These are phyloP conservation scores for Clanis bilineata DNA, from an alignment of 2,888 invertebrate species.

Conservation along the genomic window DNA sequence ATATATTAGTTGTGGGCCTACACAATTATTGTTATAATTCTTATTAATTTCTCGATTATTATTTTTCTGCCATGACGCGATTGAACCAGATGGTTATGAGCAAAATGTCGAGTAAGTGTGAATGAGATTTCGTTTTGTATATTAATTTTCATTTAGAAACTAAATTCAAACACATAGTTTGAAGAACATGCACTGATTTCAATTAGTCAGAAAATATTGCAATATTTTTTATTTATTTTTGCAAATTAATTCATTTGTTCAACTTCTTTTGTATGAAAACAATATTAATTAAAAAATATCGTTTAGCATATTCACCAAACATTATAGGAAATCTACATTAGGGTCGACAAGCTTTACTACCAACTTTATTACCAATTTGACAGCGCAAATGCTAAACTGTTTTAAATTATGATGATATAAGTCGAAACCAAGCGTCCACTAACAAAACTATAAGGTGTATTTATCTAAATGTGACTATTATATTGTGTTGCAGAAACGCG, in stretches of 20 bases:
- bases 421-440: neutral
- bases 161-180: neutral
- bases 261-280: too few relatives aligned
- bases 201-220: neutral
- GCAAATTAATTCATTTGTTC: too few relatives aligned
- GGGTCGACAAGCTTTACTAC: neutral
- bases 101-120: neutral
- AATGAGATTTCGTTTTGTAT: too few relatives aligned
- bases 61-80: neutral
- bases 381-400: neutral
- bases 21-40: neutral
- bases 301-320: too few relatives aligned
- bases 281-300: too few relatives aligned
- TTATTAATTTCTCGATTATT: neutral
- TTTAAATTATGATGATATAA: slow-evolving; percentile 5
- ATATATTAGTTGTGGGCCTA: too few relatives aligned
- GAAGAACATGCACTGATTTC: neutral
- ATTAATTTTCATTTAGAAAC: too few relatives aligned
- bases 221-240: too few relatives aligned
- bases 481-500: neutral
- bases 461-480: neutral
- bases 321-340: neutral
- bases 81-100: neutral
- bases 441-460: neutral
- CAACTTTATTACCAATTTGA: neutral